Evolutionary conservation across 2,113 vertebrate genomes (phyloP).

Genomic region (Ranitomeya imitator): DNA sequence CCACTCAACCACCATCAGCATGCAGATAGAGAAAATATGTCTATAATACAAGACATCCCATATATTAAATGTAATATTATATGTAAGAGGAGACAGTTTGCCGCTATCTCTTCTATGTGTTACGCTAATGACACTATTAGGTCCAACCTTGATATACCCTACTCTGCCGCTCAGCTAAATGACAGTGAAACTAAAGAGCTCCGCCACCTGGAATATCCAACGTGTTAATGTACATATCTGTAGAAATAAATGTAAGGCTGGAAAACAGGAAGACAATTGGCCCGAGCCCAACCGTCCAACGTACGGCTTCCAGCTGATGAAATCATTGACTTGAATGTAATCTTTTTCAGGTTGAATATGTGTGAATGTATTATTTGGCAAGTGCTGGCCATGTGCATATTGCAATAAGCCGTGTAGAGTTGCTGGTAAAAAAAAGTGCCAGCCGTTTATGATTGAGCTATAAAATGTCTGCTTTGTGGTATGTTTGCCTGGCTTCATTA

Average conservation of each 20-base stretch:
- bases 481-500: constrained; percentile 59
- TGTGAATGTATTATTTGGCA: constrained; percentile 59
- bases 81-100: not conserved
- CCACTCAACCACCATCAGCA: not conserved
- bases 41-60: not conserved
- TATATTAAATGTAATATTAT: not conserved
- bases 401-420: constrained; percentile 60
- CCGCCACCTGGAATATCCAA: constrained; percentile 24
- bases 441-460: constrained; percentile 65
- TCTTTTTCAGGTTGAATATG: constrained; percentile 56
- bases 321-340: constrained; percentile 55
- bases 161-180: not conserved
- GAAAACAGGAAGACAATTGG: constrained; percentile 39
- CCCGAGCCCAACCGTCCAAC: constrained; percentile 15
- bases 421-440: constrained; percentile 64
- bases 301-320: constrained; percentile 49
- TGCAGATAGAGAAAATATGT: not conserved
- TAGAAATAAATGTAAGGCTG: not conserved
- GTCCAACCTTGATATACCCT: constrained; percentile 2
- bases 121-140: not conserved
- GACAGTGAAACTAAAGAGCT: constrained; percentile 16
- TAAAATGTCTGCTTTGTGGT: constrained; percentile 68
- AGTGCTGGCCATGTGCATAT: constrained; percentile 48
- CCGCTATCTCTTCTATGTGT: not conserved
- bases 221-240: constrained; percentile 6